Conservation (phyloP, 1,140 invertebrate genomes). For the Zaprionus davidi region DNA sequence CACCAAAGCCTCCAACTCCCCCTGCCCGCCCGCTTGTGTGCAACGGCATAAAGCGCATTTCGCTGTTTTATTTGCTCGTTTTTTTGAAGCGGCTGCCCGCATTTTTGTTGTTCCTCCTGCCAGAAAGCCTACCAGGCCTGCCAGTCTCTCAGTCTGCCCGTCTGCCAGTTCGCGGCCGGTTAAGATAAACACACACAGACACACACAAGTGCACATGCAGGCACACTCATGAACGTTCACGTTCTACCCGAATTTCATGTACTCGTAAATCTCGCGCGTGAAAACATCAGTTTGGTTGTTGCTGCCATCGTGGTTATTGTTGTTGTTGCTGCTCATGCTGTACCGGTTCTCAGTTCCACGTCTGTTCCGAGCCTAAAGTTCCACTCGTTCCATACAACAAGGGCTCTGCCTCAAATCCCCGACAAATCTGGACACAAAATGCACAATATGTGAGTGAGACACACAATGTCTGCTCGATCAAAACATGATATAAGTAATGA, state of each 20-base stretch:
- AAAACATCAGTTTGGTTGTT: slow-evolving; percentile 70
- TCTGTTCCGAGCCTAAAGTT: slow-evolving; percentile 3
- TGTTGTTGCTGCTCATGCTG: slow-evolving; percentile 53
- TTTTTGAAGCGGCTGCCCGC: slow-evolving; percentile 53
- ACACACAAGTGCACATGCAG: slow-evolving; percentile 14
- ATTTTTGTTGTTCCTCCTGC: slow-evolving; percentile 73
- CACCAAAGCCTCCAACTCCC: background rate
- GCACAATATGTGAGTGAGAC: slow-evolving; percentile 31
- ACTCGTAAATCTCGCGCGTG: slow-evolving; percentile 78
- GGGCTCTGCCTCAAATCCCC: slow-evolving; percentile 38
- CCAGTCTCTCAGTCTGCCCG: slow-evolving; percentile 35
- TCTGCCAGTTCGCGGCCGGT: slow-evolving; percentile 34
- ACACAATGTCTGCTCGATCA: slow-evolving; percentile 7
- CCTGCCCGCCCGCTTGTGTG: background rate
- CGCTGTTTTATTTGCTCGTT: slow-evolving; percentile 48
- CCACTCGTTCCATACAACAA: slow-evolving; percentile 3
- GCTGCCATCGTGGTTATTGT: slow-evolving; percentile 36
- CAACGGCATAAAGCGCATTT: slow-evolving; percentile 61
- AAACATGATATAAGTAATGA: background rate
- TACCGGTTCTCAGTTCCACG: slow-evolving; percentile 12
- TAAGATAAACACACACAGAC: slow-evolving; percentile 70
- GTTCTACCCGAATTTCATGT: slow-evolving; percentile 72
- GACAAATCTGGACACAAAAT: slow-evolving; percentile 45
- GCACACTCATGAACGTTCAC: slow-evolving; percentile 67
- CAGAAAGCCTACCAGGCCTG: slow-evolving; percentile 61